Evolutionary conservation across 2,888 invertebrate genomes (phyloP).

Genomic region (Autographa gamma): DNA sequence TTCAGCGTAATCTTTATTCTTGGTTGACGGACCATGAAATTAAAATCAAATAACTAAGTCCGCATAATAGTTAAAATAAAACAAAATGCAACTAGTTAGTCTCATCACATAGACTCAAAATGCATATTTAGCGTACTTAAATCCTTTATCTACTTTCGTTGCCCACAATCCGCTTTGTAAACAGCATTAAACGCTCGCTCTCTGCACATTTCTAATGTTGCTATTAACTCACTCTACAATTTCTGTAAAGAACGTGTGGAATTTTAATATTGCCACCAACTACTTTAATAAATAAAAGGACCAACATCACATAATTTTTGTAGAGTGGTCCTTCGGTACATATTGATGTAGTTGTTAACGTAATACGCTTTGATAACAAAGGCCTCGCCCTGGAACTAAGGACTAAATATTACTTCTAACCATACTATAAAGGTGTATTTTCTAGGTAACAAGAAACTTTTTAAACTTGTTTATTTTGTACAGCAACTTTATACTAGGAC

Average conservation of each 20-base stretch:
- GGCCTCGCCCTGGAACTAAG: conserved; percentile 8
- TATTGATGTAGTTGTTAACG: not conserved
- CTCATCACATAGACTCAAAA: no score
- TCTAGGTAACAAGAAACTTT: conserved; percentile 8
- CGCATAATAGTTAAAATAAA: no score
- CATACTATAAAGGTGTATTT: conserved; percentile 5
- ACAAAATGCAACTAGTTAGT: no score
- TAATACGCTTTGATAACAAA: conserved; percentile 37
- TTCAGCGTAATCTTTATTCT: no score
- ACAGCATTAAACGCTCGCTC: not conserved
- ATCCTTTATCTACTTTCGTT: not conserved
- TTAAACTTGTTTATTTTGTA: not conserved
- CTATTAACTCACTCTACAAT: not conserved
- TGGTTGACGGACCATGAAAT: no score
- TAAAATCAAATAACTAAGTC: no score
- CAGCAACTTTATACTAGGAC: not conserved
- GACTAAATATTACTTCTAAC: conserved; percentile 33
- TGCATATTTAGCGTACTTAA: not conserved
- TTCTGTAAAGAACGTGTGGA: not conserved
- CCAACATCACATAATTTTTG: not conserved
- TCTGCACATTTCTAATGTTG: not conserved
- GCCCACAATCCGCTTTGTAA: not conserved
- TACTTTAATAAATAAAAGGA: not conserved
- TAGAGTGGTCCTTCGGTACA: conserved; percentile 15
- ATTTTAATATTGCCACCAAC: not conserved